Percentiles rank a stretch among this genome's conserved stretches.
phyloP scores from a whole-genome alignment of 2,888 invertebrate genomes.

The Hedya salicella region DNA sequence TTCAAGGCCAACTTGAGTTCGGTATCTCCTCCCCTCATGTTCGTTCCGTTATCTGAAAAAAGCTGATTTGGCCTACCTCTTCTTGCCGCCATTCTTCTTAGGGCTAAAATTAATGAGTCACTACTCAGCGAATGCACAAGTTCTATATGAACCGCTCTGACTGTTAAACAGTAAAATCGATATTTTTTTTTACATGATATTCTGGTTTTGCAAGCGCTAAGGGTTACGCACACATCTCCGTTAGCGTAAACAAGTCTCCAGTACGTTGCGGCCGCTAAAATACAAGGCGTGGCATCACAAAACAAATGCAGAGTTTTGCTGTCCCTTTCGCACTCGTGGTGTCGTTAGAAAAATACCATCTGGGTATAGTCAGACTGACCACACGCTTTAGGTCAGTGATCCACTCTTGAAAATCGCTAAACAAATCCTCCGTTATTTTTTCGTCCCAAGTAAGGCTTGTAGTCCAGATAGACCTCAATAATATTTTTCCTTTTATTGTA shows the following conservation, averaged over 20 bases:
- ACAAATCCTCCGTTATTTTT: not conserved
- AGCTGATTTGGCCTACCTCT: too few relatives aligned
- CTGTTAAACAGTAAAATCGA: too few relatives aligned
- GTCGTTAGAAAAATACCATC: not conserved
- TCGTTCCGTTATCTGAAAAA: too few relatives aligned
- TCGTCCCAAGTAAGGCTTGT: not conserved
- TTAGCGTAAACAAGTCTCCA: not conserved
- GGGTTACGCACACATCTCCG: not conserved
- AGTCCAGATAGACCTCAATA: not conserved
- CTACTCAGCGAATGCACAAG: too few relatives aligned
- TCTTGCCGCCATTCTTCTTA: too few relatives aligned
- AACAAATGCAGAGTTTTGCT: slow-evolving; percentile 47
- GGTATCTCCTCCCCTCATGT: too few relatives aligned
- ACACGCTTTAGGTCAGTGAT: not conserved
- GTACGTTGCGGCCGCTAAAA: not conserved
- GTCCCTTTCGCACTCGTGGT: not conserved
- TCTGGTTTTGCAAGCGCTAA: slow-evolving; percentile 2
- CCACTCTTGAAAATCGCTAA: not conserved
- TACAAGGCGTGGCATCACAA: slow-evolving; percentile 48
- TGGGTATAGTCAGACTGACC: slow-evolving; percentile 42
- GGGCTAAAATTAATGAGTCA: too few relatives aligned
- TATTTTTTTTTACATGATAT: not conserved
- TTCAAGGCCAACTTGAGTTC: too few relatives aligned
- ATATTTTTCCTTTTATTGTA: slow-evolving; percentile 1
- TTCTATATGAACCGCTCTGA: too few relatives aligned